These are phyloP conservation scores for Eulemur macaco DNA, from an alignment of 2,113 vertebrate genomes.

Conservation along the genomic window DNA sequence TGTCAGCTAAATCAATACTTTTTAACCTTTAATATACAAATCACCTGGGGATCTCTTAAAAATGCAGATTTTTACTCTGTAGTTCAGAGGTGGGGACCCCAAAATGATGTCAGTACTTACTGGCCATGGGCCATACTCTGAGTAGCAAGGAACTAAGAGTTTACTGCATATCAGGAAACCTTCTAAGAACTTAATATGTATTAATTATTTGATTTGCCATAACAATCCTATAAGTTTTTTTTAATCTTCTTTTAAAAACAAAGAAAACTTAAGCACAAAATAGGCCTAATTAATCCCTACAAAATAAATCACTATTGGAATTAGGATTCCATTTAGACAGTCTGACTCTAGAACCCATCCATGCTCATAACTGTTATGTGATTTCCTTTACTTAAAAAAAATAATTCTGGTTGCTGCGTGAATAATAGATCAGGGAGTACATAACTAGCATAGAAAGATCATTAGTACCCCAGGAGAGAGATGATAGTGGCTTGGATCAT, in stretches of 20 bases:
- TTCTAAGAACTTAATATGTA: neutral
- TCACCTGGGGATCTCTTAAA: neutral
- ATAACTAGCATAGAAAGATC: neutral
- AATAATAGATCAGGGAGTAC: neutral
- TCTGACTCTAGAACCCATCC: neutral
- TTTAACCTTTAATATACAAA: neutral
- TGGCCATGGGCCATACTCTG: neutral
- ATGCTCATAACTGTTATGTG: neutral
- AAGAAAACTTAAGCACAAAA: neutral
- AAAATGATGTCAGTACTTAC: neutral
- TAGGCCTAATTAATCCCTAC: neutral
- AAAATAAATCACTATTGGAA: neutral
- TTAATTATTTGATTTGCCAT: constrained; percentile 21
- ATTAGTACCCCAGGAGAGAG: neutral
- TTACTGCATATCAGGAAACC: neutral
- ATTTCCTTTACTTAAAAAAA: neutral
- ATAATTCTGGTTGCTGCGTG: neutral
- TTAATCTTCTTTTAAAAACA: constrained; percentile 33
- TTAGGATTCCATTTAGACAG: neutral
- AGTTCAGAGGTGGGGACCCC: neutral
- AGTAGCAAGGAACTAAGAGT: constrained; percentile 8
- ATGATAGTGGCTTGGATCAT: neutral
- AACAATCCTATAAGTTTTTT: neutral
- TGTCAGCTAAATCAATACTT: neutral
- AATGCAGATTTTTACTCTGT: neutral